Conservation (phyloP, 2,797 vertebrate genomes). For the Hippocampus kuda region DNA sequence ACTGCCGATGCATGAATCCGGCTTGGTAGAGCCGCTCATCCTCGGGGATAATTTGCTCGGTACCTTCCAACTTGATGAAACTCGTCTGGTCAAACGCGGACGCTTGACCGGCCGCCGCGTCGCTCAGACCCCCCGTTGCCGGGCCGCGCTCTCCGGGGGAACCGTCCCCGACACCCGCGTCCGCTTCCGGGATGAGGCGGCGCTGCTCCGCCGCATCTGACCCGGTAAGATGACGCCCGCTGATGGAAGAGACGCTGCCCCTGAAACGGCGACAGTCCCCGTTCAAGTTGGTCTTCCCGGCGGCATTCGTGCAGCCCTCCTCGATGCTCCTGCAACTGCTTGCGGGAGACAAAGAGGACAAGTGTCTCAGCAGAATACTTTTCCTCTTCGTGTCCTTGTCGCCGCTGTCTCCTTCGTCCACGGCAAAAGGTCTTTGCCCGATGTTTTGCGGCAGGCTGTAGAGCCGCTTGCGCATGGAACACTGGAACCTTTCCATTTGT, state of each 20-base stretch:
- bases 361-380: slow-evolving; percentile 83
- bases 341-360: slow-evolving; percentile 72
- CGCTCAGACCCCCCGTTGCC: slow-evolving; percentile 28
- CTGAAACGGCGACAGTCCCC: slow-evolving; percentile 89
- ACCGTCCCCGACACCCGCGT: slow-evolving; percentile 60
- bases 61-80: slow-evolving; percentile 81
- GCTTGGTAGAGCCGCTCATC: slow-evolving; percentile 83
- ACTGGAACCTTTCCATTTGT: slow-evolving; percentile 88
- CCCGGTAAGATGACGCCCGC: slow-evolving; percentile 76
- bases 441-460: slow-evolving; percentile 96
- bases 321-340: slow-evolving; percentile 66
- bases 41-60: slow-evolving; percentile 80
- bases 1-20: slow-evolving; percentile 95
- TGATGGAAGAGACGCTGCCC: slow-evolving; percentile 85
- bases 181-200: slow-evolving; percentile 74
- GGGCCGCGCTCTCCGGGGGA: slow-evolving; percentile 59
- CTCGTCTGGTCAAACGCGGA: slow-evolving; percentile 67
- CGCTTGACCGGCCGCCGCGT: slow-evolving; percentile 54
- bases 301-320: slow-evolving; percentile 68
- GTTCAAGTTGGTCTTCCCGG: slow-evolving; percentile 84
- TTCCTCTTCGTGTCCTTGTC: slow-evolving; percentile 82
- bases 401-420: slow-evolving; percentile 74
- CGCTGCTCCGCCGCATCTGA: slow-evolving; percentile 76
- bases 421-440: slow-evolving; percentile 77
- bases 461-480: slow-evolving; percentile 94